Evolutionary conservation across 2,113 vertebrate genomes (phyloP).

Genomic region (Ctenodactylus gundi): DNA sequence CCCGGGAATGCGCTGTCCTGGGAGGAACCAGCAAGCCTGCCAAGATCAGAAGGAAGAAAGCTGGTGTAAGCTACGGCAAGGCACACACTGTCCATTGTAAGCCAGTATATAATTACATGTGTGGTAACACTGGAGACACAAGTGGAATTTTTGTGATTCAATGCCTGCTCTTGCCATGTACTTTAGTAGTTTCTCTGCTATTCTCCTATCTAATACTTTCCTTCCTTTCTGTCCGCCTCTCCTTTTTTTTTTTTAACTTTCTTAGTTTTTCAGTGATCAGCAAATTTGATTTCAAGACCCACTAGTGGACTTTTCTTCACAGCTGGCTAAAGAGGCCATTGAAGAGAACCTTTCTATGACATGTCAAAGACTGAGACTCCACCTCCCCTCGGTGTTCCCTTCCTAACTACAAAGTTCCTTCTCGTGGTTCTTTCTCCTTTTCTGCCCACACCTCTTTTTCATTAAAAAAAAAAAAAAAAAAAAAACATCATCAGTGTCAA

Average conservation of each 20-base stretch:
- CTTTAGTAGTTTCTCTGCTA: background rate
- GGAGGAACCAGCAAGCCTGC: background rate
- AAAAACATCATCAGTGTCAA: background rate
- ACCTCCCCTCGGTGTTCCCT: background rate
- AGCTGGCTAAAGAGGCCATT: too few species aligned
- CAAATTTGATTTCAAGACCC: background rate
- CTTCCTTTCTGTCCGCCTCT: background rate
- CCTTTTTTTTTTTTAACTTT: background rate
- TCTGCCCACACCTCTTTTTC: too few species aligned
- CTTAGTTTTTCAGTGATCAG: background rate
- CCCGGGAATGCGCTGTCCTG: background rate
- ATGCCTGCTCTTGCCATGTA: too few species aligned
- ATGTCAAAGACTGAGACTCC: background rate
- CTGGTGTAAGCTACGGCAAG: accelerated
- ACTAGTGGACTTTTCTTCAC: background rate
- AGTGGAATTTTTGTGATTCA: background rate
- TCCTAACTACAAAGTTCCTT: background rate
- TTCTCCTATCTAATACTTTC: background rate
- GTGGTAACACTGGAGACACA: accelerated
- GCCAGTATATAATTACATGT: accelerated
- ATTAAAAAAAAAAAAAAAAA: too few species aligned
- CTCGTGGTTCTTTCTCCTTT: too few species aligned
- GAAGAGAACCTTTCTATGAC: background rate
- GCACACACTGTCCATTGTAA: background rate
- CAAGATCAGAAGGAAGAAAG: background rate